Conservation (phyloP, 2,797 vertebrate genomes). For the Artibeus lituratus region DNA sequence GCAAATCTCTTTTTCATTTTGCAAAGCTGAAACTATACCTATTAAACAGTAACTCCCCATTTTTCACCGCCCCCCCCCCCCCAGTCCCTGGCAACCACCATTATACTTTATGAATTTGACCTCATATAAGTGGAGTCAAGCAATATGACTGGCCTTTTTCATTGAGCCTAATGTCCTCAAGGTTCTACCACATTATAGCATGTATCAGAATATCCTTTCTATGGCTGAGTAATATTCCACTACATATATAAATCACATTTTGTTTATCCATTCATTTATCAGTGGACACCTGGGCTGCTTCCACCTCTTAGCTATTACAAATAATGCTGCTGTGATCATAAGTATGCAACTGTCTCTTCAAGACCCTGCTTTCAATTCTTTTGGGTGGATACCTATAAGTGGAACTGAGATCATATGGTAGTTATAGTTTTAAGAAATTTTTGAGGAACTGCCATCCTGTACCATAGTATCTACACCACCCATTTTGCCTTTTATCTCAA, state of each 20-base stretch:
- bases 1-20: background rate
- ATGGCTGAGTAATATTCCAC: background rate
- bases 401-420: background rate
- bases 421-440: background rate
- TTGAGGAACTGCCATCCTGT: background rate
- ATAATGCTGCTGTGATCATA: background rate
- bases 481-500: background rate
- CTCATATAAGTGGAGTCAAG: background rate
- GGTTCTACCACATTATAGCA: background rate
- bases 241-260: background rate
- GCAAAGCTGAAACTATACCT: background rate
- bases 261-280: background rate
- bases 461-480: background rate
- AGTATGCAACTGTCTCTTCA: background rate
- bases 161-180: background rate
- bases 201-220: background rate
- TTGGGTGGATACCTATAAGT: background rate
- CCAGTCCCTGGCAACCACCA: background rate
- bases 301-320: background rate
- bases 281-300: background rate
- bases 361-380: background rate
- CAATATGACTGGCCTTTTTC: background rate
- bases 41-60: background rate
- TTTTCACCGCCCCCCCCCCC: background rate
- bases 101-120: background rate